phyloP scores from a whole-genome alignment of 2,113 vertebrate species.

The Meriones unguiculatus region DNA sequence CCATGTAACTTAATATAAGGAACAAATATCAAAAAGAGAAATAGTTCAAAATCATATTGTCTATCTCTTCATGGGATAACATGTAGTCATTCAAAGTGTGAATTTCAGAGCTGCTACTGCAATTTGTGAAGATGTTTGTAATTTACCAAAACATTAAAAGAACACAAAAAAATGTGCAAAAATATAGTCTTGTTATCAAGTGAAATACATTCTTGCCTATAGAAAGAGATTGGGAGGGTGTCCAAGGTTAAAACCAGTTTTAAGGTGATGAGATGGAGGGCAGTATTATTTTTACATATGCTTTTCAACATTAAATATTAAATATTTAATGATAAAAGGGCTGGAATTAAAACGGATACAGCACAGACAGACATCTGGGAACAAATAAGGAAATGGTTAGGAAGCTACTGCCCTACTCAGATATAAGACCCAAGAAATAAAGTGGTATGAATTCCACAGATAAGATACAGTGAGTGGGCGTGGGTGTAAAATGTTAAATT shows the following conservation, averaged over 20 bases:
- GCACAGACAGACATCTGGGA: neutral
- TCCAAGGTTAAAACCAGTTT: conserved; percentile 39
- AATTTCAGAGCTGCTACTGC: neutral
- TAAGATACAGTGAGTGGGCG: neutral
- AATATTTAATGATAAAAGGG: neutral
- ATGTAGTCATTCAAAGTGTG: neutral
- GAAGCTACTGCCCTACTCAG: neutral
- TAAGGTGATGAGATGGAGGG: neutral
- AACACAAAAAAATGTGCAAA: neutral
- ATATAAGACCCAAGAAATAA: neutral
- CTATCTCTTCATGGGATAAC: neutral
- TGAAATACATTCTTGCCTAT: neutral
- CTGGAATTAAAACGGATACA: neutral
- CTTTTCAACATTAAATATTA: neutral
- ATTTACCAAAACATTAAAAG: conserved; percentile 29
- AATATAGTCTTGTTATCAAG: neutral
- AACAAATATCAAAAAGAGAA: conserved; percentile 13
- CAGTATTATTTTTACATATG: neutral
- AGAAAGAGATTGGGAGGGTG: neutral
- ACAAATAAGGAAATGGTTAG: neutral
- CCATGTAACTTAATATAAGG: neutral
- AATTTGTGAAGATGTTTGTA: neutral
- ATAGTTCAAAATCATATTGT: neutral
- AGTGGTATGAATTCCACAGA: neutral
- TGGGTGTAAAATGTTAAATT: neutral